phyloP scores from a whole-genome alignment of 2,113 vertebrate genomes.

The Pao palembangensis region DNA sequence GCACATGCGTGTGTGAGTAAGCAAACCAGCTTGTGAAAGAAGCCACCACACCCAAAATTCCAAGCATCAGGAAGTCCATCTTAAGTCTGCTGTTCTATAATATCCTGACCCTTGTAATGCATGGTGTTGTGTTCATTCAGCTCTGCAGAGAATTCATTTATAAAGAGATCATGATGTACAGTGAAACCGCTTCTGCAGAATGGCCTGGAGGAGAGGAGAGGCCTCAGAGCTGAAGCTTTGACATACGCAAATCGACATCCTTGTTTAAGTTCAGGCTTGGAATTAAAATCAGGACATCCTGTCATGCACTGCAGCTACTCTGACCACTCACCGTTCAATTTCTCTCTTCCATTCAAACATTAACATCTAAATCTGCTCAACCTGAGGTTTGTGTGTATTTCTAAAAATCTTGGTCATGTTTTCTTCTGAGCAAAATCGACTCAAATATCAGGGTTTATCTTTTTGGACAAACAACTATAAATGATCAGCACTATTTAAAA shows the following conservation, averaged over 20 bases:
- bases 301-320: conserved; percentile 7
- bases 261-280: conserved; percentile 1
- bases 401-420: not conserved
- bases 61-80: conserved; percentile 45
- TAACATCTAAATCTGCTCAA: conserved; percentile 15
- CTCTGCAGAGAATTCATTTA: conserved; percentile 7
- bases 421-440: not conserved
- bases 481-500: not conserved
- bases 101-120: conserved; percentile 33
- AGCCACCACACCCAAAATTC: conserved; percentile 6
- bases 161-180: not conserved
- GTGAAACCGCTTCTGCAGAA: not conserved
- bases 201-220: not conserved
- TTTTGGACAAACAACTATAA: conserved; percentile 8
- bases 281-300: not conserved
- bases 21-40: conserved; percentile 18
- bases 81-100: conserved; percentile 18
- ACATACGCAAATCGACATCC: too few species aligned
- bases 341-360: not conserved
- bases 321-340: not conserved
- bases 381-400: conserved; percentile 22
- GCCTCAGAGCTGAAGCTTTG: too few species aligned
- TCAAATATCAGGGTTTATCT: conserved; percentile 19
- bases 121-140: conserved; percentile 17
- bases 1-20: conserved; percentile 5